Conservation (phyloP, 2,797 vertebrate species). For the Chrosomus eos region DNA sequence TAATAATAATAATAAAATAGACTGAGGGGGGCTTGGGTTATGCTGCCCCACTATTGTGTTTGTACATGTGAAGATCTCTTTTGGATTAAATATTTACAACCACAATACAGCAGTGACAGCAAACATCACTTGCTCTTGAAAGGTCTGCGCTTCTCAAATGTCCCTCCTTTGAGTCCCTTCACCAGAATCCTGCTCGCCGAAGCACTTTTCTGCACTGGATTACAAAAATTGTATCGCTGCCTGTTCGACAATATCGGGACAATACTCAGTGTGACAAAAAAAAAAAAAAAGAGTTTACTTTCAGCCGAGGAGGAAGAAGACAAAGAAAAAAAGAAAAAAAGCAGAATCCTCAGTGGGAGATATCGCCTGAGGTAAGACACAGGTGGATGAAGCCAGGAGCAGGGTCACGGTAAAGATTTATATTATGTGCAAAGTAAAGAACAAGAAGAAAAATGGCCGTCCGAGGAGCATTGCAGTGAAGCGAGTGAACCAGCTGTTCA, state of each 20-base stretch:
- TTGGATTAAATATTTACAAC: slow-evolving; percentile 46
- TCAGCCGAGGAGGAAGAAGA: slow-evolving; percentile 47
- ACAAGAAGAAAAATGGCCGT: slow-evolving; percentile 94
- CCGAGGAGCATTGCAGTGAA: slow-evolving; percentile 86
- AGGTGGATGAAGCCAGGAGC: slow-evolving; percentile 93
- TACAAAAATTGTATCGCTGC: neutral
- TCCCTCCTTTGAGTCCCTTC: slow-evolving; percentile 13
- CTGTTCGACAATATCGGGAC: neutral
- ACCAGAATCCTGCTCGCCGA: slow-evolving; percentile 2
- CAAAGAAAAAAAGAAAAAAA: slow-evolving; percentile 55
- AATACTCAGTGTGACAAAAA: slow-evolving; percentile 2
- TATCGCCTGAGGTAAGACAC: slow-evolving; percentile 91
- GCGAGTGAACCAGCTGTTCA: slow-evolving; percentile 97
- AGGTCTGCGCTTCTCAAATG: slow-evolving; percentile 11
- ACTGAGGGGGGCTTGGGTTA: neutral
- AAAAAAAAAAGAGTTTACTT: slow-evolving; percentile 49
- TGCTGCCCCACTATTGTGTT: neutral
- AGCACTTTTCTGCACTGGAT: slow-evolving; percentile 19
- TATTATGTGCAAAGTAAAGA: slow-evolving; percentile 91
- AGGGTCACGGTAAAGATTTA: slow-evolving; percentile 96
- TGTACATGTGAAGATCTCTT: slow-evolving; percentile 14
- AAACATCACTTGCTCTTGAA: slow-evolving; percentile 45
- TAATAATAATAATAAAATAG: neutral
- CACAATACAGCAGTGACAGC: slow-evolving; percentile 35
- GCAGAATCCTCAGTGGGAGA: slow-evolving; percentile 75